These are phyloP conservation scores for Drosophila testacea DNA, from an alignment of 2,888 invertebrate species.

Conservation along the genomic window DNA sequence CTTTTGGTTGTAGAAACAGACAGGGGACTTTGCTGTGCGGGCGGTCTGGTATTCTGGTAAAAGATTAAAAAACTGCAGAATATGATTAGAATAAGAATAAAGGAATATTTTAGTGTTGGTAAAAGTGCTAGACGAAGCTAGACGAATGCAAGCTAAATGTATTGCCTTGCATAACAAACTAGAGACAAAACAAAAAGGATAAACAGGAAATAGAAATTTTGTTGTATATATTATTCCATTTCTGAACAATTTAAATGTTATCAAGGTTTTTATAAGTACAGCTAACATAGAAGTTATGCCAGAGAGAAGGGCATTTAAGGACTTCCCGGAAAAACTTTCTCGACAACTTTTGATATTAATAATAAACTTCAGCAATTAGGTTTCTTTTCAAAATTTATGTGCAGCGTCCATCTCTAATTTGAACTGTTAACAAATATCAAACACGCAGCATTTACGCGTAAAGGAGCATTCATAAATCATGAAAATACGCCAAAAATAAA, in stretches of 20 bases:
- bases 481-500: constrained; percentile 19
- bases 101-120: not conserved
- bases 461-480: constrained; percentile 55
- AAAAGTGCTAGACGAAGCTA: not conserved
- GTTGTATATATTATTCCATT: not conserved
- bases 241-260: not conserved
- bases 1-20: constrained; percentile 1
- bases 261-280: not conserved
- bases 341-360: too few species aligned
- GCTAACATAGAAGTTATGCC: too few species aligned
- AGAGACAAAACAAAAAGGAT: not conserved
- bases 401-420: not conserved
- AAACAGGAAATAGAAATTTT: not conserved
- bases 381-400: too few species aligned
- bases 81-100: constrained; percentile 6
- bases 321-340: too few species aligned
- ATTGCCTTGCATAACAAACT: constrained; percentile 17
- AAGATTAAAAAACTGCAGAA: constrained; percentile 15
- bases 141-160: too few species aligned
- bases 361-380: too few species aligned
- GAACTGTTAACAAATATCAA: constrained; percentile 3
- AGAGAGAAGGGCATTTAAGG: too few species aligned
- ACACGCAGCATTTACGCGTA: not conserved
- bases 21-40: constrained; percentile 34
- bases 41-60: constrained; percentile 38